These are phyloP conservation scores for Momotus momota DNA, from an alignment of 2,797 vertebrate genomes.

Conservation along the genomic window DNA sequence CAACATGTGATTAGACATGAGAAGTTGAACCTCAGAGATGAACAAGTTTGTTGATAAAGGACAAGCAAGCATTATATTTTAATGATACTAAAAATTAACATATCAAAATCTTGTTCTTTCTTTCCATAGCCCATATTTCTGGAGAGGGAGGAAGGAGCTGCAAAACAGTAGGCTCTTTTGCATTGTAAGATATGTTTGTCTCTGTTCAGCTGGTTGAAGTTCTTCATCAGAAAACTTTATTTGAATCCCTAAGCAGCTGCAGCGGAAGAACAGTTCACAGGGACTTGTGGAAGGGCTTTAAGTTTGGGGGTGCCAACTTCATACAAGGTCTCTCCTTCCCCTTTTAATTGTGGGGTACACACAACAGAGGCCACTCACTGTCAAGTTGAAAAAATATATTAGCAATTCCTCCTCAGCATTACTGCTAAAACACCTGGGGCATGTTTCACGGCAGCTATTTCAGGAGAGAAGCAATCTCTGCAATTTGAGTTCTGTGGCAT, in stretches of 20 bases:
- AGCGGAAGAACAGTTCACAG: background rate
- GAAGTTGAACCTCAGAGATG: background rate
- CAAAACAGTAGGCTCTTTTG: background rate
- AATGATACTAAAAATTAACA: background rate
- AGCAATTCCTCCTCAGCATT: background rate
- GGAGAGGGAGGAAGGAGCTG: background rate
- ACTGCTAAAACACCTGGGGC: background rate
- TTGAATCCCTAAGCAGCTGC: background rate
- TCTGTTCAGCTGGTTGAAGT: background rate
- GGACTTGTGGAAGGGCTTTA: background rate
- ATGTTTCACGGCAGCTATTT: background rate
- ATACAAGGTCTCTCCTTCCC: background rate
- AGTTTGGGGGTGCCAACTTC: background rate
- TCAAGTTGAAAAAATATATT: background rate
- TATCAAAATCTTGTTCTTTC: background rate
- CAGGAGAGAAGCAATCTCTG: background rate
- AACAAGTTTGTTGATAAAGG: background rate
- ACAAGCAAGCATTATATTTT: background rate
- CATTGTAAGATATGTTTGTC: background rate
- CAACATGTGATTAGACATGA: background rate
- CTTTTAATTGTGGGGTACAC: background rate
- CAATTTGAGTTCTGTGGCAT: background rate
- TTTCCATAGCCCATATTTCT: accelerated
- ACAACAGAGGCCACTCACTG: background rate
- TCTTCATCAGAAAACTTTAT: background rate